Conservation (phyloP, 2,113 vertebrate species). For the Macrotus californicus region DNA sequence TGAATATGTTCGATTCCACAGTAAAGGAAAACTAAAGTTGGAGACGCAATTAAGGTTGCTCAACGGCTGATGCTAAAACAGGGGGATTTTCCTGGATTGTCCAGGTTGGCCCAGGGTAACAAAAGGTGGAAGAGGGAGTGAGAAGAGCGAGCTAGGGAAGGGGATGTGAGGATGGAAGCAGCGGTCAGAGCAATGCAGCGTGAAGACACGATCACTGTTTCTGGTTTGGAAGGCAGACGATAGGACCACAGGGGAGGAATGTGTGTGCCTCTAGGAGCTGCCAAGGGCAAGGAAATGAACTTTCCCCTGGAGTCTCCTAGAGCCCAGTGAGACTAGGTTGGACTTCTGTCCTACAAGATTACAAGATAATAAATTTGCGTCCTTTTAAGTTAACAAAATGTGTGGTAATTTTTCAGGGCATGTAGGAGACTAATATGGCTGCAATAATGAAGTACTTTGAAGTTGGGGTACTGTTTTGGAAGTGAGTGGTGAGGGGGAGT, state of each 20-base stretch:
- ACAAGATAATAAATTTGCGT: not conserved
- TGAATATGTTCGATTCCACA: not conserved
- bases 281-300: not conserved
- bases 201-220: rapidly evolving
- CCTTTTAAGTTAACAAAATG: not conserved
- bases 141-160: not conserved
- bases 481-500: not conserved
- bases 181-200: not conserved
- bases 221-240: not conserved
- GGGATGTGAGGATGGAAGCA: not conserved
- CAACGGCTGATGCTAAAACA: not conserved
- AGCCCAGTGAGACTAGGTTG: not conserved
- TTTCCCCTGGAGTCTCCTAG: not conserved
- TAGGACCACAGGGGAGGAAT: not conserved
- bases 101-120: not conserved
- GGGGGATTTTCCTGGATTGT: not conserved
- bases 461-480: not conserved
- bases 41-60: not conserved
- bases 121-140: not conserved
- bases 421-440: not conserved
- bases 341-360: not conserved
- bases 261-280: not conserved
- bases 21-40: not conserved
- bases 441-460: not conserved
- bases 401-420: not conserved